Conservation (phyloP, 2,888 invertebrate genomes). For the Pandemis heparana region DNA sequence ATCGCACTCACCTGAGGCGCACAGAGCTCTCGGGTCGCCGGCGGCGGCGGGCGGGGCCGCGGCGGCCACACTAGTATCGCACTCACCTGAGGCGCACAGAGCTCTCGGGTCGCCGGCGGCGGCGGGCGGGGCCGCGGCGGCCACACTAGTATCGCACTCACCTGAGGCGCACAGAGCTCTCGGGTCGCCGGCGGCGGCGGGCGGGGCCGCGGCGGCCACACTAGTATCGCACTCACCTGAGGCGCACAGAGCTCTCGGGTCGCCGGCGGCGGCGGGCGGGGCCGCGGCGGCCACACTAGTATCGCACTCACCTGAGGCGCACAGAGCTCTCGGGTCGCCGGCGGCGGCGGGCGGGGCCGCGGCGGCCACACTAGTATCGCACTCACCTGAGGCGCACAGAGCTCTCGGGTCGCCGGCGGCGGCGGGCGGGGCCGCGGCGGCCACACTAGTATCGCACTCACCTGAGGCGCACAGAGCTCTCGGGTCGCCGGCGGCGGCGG, state of each 20-base stretch:
- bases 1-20: conserved; percentile 67
- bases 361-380: no score
- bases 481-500: conserved; percentile 70
- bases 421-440: conserved; percentile 56
- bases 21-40: conserved; percentile 74
- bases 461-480: conserved; percentile 70
- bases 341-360: conserved; percentile 59
- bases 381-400: conserved; percentile 67
- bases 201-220: conserved; percentile 58
- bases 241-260: conserved; percentile 72
- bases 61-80: no score
- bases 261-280: conserved; percentile 64
- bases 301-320: conserved; percentile 67
- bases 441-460: no score
- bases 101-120: conserved; percentile 74
- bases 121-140: conserved; percentile 56
- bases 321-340: conserved; percentile 74
- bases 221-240: no score
- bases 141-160: no score
- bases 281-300: conserved; percentile 56
- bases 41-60: conserved; percentile 59
- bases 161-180: conserved; percentile 70
- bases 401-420: conserved; percentile 74
- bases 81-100: conserved; percentile 67
- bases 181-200: conserved; percentile 70